Evolutionary conservation across 2,888 invertebrate genomes (phyloP).

Genomic region (Dinocampus coccinellae): DNA sequence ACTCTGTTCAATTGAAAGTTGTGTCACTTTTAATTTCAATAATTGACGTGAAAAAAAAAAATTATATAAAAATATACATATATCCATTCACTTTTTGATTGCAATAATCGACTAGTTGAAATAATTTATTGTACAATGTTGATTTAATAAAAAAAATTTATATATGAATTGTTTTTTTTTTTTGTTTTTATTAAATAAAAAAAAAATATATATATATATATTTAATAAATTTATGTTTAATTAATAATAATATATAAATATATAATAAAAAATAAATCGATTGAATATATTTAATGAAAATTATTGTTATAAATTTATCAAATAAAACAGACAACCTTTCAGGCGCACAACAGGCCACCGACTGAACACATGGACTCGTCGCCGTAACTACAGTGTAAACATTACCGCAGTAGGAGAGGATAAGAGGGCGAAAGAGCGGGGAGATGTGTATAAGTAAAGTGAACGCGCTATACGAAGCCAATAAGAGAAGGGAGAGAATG

Average conservation of each 20-base stretch:
- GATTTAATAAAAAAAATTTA: too few species aligned
- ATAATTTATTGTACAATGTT: neutral
- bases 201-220: too few species aligned
- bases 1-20: neutral
- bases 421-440: neutral
- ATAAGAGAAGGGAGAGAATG: neutral
- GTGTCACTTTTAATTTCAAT: neutral
- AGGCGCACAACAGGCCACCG: constrained; percentile 57
- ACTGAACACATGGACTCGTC: constrained; percentile 65
- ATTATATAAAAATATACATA: too few species aligned
- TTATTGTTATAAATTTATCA: neutral
- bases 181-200: too few species aligned
- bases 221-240: too few species aligned
- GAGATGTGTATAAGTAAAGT: neutral
- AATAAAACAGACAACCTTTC: constrained; percentile 37
- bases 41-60: too few species aligned
- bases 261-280: neutral
- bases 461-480: neutral
- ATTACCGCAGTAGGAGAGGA: constrained; percentile 45
- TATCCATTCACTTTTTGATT: neutral
- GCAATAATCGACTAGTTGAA: neutral
- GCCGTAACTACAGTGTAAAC: constrained; percentile 63
- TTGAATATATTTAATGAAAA: neutral
- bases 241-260: too few species aligned
- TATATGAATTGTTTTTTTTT: too few species aligned